A percentile compares a stretch with the other conserved stretches of the same genome.
Conservation (phyloP, 2,888 invertebrate species). For the Sphaeridia pumilis region DNA sequence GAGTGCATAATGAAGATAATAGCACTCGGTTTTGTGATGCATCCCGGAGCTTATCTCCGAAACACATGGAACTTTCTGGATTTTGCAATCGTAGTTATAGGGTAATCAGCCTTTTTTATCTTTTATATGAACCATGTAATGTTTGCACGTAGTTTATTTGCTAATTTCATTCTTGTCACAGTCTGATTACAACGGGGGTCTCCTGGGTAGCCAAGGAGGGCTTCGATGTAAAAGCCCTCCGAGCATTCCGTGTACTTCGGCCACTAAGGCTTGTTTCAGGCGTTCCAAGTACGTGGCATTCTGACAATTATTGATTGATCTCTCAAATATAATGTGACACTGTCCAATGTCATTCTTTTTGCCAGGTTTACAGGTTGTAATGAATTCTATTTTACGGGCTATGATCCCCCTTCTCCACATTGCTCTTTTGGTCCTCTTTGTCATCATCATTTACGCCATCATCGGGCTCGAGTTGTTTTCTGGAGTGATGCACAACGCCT, state of each 20-base stretch:
- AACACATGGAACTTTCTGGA: constrained; percentile 53
- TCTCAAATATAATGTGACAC: background rate
- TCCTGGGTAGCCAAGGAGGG: constrained; percentile 40
- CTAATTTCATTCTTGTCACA: constrained; percentile 29
- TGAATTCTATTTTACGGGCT: constrained; percentile 51
- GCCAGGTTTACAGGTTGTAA: constrained; percentile 50
- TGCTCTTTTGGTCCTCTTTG: constrained; percentile 34
- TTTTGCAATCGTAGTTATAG: constrained; percentile 49
- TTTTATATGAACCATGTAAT: background rate
- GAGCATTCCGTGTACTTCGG: constrained; percentile 51
- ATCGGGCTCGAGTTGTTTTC: constrained; percentile 42
- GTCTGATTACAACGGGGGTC: constrained; percentile 42
- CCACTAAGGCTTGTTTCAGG: constrained; percentile 51
- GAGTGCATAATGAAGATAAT: constrained; percentile 51
- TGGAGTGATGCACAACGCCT: constrained; percentile 49
- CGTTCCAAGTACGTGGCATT: constrained; percentile 46
- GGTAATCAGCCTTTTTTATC: constrained; percentile 39
- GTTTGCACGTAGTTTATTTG: background rate
- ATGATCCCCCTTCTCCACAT: constrained; percentile 46
- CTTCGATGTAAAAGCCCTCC: constrained; percentile 51
- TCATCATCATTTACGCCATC: constrained; percentile 35
- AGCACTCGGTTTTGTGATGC: constrained; percentile 49
- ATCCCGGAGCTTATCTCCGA: constrained; percentile 50
- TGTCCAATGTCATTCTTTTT: background rate
- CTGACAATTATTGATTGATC: background rate